These are phyloP conservation scores for Ectobius pallidus DNA, from an alignment of 2,888 invertebrate species.

Conservation along the genomic window DNA sequence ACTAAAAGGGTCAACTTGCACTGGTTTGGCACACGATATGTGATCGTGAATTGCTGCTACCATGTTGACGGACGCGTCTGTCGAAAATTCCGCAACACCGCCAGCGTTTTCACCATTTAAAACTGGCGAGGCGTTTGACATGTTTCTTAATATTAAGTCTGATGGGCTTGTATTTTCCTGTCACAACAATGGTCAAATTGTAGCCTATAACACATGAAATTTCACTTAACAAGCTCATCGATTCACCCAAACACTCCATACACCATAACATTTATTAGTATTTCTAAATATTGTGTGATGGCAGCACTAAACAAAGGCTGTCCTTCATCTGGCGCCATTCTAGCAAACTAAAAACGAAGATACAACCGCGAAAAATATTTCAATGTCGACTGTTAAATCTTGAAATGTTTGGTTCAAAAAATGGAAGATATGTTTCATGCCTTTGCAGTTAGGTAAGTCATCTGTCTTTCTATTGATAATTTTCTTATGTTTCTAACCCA, in stretches of 20 bases:
- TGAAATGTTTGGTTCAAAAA: too few relatives aligned
- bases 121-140: constrained; percentile 42
- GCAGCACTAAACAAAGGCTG: constrained; percentile 2
- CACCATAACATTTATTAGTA: constrained; percentile 30
- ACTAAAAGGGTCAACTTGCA: constrained; percentile 42
- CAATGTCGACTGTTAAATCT: too few relatives aligned
- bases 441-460: too few relatives aligned
- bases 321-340: not conserved
- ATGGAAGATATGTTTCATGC: too few relatives aligned
- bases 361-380: too few relatives aligned
- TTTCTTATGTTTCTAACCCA: too few relatives aligned
- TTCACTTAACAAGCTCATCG: constrained; percentile 32
- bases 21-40: constrained; percentile 45
- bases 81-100: constrained; percentile 43
- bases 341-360: not conserved
- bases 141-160: constrained; percentile 31
- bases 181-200: constrained; percentile 8
- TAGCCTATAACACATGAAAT: constrained; percentile 34
- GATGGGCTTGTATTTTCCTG: constrained; percentile 3
- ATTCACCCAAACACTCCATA: constrained; percentile 24
- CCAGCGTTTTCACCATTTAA: constrained; percentile 45
- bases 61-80: constrained; percentile 45
- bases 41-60: constrained; percentile 45
- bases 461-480: too few relatives aligned
- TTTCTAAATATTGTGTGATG: not conserved